Evolutionary conservation across 2,797 vertebrate genomes (phyloP), one percentile per base, ranked within the genome.

Genomic region (Cyclopterus lumpus): DNA sequence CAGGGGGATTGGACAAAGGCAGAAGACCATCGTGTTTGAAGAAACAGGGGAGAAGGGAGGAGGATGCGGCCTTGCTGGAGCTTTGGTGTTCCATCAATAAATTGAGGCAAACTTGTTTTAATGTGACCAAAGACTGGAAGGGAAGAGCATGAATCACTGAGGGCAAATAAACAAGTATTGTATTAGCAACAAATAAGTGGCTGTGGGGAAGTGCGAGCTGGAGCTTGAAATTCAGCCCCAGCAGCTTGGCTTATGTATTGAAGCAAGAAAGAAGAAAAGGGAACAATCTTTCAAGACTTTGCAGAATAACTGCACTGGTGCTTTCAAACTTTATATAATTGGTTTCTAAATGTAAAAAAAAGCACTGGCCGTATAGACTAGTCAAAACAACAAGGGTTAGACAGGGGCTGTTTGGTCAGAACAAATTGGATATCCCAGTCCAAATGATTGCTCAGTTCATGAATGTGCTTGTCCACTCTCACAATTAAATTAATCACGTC

Each of bases 111-210:
- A 44, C 74, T 55, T 59, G 71, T 74, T 89, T 85, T 79, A 87
- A 90, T 86, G 79, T 61, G 70, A 86, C 54, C 68, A 71, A 76
- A 89, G 75, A 79, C 55, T 42, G 48, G 28, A 53, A 57, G 34
- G 48, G 58, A 67, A 79, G 28, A 61, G 69, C 38, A 77, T 61
- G 67, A 82, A 86, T 79, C 76, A 84, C 75, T 75, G 54, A 81
- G 60, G 79, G 78, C 69, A 73, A 88, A 78, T 85, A 86, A 93
- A 91, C 85, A 88, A 81, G 46, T 32, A 75, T 46, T 79, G 74
- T 70, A 85, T 73, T 64, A 73, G 66, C 54, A 77, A 71, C 63
- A 88, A 81, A 86, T 72, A 87, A 80, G 65, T 67, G 59, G 58
- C 79, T 81, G 46, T 15, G 42, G 73, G 81, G 77, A 57, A 71